Evolutionary conservation across 2,888 invertebrate species (phyloP).

Genomic region (Linnaemya tessellans): DNA sequence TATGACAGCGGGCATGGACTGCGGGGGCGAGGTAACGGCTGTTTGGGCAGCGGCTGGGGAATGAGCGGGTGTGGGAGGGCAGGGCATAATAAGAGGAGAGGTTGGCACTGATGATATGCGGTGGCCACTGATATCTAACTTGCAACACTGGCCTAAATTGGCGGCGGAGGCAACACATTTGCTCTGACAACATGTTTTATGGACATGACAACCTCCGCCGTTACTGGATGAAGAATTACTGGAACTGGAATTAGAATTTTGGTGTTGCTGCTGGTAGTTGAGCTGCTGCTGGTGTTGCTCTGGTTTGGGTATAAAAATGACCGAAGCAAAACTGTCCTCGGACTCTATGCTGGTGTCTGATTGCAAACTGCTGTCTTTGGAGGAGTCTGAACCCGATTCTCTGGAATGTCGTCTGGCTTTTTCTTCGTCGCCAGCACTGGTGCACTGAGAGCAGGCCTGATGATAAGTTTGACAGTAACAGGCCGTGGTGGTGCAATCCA

Average conservation of each 20-base stretch:
- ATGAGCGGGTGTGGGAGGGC: slow-evolving; percentile 83
- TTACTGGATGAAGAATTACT: slow-evolving; percentile 82
- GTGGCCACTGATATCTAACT: slow-evolving; percentile 71
- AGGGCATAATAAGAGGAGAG: slow-evolving; percentile 85
- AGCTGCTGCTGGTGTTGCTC: slow-evolving; percentile 84
- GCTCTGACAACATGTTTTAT: slow-evolving; percentile 69
- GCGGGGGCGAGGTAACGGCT: slow-evolving; percentile 81
- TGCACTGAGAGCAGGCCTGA: slow-evolving; percentile 75
- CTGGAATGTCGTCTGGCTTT: slow-evolving; percentile 89
- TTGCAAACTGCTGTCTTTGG: slow-evolving; percentile 94
- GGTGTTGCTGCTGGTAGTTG: slow-evolving; percentile 80
- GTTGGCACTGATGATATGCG: slow-evolving; percentile 88
- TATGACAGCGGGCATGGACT: slow-evolving; percentile 79
- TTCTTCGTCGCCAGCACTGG: slow-evolving; percentile 79
- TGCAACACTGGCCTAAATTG: slow-evolving; percentile 69
- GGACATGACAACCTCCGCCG: slow-evolving; percentile 74
- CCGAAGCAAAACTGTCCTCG: slow-evolving; percentile 96
- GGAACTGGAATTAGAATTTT: slow-evolving; percentile 81
- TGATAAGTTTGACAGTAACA: slow-evolving; percentile 80
- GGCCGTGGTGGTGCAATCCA: slow-evolving; percentile 80
- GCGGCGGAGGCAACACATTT: slow-evolving; percentile 54
- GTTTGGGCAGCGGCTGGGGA: slow-evolving; percentile 82
- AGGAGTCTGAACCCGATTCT: slow-evolving; percentile 94
- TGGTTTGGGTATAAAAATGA: slow-evolving; percentile 94
- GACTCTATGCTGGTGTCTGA: slow-evolving; percentile 97